These are phyloP conservation scores for Rutilus rutilus DNA, from an alignment of 2,113 vertebrate species.

Conservation along the genomic window DNA sequence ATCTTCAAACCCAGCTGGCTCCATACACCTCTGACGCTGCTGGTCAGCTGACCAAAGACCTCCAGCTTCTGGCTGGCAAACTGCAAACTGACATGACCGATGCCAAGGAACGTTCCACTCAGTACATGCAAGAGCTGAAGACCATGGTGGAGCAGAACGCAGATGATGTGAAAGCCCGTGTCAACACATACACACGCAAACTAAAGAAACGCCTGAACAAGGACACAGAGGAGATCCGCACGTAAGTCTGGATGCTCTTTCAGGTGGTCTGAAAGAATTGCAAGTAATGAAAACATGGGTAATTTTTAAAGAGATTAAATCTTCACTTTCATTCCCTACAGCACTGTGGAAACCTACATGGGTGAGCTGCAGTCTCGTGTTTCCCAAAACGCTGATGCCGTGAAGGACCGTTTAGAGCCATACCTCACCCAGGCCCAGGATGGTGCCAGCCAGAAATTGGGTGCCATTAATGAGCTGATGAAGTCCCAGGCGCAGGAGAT, in stretches of 20 bases:
- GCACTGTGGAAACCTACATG: slow-evolving; percentile 72
- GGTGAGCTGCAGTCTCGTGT: slow-evolving; percentile 73
- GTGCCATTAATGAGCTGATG: slow-evolving; percentile 66
- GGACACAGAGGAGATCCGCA: slow-evolving; percentile 76
- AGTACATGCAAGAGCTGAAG: slow-evolving; percentile 76
- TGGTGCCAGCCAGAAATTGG: slow-evolving; percentile 65
- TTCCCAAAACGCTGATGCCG: slow-evolving; percentile 65
- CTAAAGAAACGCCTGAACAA: slow-evolving; percentile 81
- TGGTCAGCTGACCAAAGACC: slow-evolving; percentile 67
- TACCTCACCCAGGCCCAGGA: slow-evolving; percentile 66
- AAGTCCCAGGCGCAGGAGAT: slow-evolving; percentile 70
- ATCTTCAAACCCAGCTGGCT: slow-evolving; percentile 68
- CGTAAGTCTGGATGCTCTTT: slow-evolving; percentile 63
- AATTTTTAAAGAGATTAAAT: neutral
- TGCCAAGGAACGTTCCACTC: slow-evolving; percentile 71
- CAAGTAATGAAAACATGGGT: neutral
- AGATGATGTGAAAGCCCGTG: slow-evolving; percentile 67
- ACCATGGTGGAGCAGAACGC: slow-evolving; percentile 76
- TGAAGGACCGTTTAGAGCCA: slow-evolving; percentile 70
- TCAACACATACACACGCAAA: slow-evolving; percentile 74
- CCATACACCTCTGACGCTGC: slow-evolving; percentile 68
- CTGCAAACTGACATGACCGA: slow-evolving; percentile 80
- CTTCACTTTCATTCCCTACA: slow-evolving; percentile 45
- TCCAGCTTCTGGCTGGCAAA: slow-evolving; percentile 71
- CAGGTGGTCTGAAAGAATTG: neutral